These are phyloP conservation scores for Terebella lapidaria DNA, from an alignment of 2,888 invertebrate genomes.

Conservation along the genomic window DNA sequence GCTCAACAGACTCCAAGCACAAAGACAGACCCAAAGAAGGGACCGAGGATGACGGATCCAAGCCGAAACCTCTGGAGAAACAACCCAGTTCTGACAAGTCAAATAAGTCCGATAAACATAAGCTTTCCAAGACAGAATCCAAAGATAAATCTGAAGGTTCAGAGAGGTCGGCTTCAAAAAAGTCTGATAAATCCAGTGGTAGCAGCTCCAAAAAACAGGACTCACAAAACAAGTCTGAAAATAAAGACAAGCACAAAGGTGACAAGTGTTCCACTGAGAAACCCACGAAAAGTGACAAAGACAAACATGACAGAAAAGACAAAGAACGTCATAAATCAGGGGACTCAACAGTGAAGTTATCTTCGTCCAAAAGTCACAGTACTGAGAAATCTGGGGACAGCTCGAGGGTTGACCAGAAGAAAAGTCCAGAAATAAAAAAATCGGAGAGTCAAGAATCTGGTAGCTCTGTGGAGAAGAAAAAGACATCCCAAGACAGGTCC, in stretches of 20 bases:
- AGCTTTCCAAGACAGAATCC: background rate
- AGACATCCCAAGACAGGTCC: background rate
- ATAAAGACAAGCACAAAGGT: too few species aligned
- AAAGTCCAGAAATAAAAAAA: background rate
- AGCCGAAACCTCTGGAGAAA: background rate
- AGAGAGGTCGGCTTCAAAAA: too few species aligned
- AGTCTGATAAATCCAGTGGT: background rate
- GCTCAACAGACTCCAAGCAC: background rate
- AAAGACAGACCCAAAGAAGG: background rate
- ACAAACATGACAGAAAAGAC: background rate
- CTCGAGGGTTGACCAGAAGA: background rate
- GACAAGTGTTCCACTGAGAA: conserved; percentile 3
- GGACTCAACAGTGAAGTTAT: background rate
- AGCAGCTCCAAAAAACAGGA: background rate
- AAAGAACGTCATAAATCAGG: background rate
- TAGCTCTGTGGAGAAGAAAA: background rate
- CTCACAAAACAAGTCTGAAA: background rate
- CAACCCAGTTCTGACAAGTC: background rate
- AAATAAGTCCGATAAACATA: background rate
- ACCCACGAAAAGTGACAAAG: background rate
- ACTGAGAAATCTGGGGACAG: background rate
- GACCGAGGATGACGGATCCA: background rate
- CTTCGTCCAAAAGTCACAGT: background rate
- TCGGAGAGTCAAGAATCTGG: background rate
- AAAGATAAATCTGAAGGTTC: conserved; percentile 2